phyloP scores from a whole-genome alignment of 1,140 invertebrate species.

The Sinella curviseta region DNA sequence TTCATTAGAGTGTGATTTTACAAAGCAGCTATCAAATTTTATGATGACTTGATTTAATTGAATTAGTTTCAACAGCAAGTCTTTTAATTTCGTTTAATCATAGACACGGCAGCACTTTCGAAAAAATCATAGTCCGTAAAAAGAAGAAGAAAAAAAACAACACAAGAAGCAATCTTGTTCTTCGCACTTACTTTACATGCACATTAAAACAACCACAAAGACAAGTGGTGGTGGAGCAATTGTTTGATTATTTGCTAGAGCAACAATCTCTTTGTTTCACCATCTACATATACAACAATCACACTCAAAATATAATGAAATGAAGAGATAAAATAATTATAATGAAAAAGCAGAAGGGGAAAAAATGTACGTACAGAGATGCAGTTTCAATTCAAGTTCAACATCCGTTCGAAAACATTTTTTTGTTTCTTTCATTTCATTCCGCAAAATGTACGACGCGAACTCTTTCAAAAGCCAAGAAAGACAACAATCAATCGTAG shows the following conservation, averaged over 20 bases:
- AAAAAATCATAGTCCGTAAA: background rate
- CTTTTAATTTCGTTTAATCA: background rate
- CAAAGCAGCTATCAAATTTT: background rate
- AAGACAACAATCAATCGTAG: background rate
- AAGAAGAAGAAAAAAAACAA: too few relatives aligned
- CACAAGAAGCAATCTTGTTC: too few relatives aligned
- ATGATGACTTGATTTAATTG: background rate
- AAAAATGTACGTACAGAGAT: too few relatives aligned
- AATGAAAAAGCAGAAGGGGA: background rate
- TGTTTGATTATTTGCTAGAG: too few relatives aligned
- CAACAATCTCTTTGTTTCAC: conserved; percentile 1
- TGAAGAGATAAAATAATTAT: background rate
- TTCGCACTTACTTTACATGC: background rate
- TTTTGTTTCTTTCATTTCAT: too few relatives aligned
- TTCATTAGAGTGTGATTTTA: background rate
- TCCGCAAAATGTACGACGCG: too few relatives aligned
- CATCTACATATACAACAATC: background rate
- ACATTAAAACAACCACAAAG: background rate
- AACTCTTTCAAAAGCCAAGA: background rate
- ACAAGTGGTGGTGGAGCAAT: too few relatives aligned
- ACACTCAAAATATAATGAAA: too few relatives aligned
- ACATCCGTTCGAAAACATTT: background rate
- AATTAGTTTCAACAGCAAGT: background rate
- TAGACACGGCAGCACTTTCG: background rate
- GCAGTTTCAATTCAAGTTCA: conserved; percentile 14